Base-by-base conservation (phyloP, 2,113 vertebrate genomes). In the Hippocampus barbouri region DNA sequence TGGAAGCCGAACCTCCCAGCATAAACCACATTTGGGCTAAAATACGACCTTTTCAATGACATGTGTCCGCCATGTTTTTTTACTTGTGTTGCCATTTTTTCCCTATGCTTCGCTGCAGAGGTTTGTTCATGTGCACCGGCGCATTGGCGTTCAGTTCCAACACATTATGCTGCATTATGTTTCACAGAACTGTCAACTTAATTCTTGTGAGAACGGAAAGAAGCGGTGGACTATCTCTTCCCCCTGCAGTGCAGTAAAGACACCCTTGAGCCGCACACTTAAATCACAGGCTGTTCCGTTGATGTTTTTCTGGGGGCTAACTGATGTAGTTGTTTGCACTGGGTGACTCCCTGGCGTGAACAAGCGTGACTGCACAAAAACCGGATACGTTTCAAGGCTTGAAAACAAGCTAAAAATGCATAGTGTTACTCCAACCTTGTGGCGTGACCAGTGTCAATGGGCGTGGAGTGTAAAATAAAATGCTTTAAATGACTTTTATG, bases 231-330 rank as follows among this genome's bases (percentile, higher is more conserved):
- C 61, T 12, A n/a, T 41, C 34, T n/a, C 61, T 11, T 63, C 20
- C 27, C 61, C 61, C 3, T 38, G 61, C 34, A 41, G 54, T 63
- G 53, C 54, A 73, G 40, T 69, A 51, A 51, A 59, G 47, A 60
- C 78, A 41, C 18, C 61, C 47, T 41, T 53, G 53, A 66, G 76
- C 51, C 45, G 53, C 23, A 47, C 34, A 49, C 72, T 76, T 68
- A 75, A 70, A 54, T 68, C 63, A 64, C 53, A 70, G 27, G 67
- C 43, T 27, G 67, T 65, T 80, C 70, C 72, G 70, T 66, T 71
- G 77, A 78, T 79, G 78, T 71, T 79, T 72, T 79, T 63, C 61
- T 41, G 43, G 56, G 14, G 53, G 43, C 63, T 75, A 74, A 79
- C 71, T 72, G 70, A 34, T 57, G 61, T 34, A 65, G 68, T 30